Base-by-base conservation (phyloP, 2,888 invertebrate species). In the Lithosia quadra region DNA sequence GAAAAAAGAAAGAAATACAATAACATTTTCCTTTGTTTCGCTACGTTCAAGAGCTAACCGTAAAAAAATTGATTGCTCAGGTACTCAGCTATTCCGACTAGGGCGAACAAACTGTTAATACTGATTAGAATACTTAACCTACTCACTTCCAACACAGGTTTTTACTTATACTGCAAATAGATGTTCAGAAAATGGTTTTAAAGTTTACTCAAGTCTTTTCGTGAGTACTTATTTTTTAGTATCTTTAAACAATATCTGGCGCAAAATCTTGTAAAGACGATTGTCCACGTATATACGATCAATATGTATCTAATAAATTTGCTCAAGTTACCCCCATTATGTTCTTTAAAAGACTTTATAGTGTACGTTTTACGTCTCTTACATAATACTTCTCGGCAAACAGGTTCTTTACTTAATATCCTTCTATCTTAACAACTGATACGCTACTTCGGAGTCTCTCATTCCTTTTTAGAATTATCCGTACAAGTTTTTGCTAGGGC, bases 101-200 rank as follows among this genome's bases (percentile, higher is more conserved):
- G 59, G 58, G 61, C 34, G 24, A 60, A 69, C 70, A 78, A 72
- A 78, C 69, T 64, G 62, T 67, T 62, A 58, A 66, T 78, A 71
- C 63, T 77, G 69, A 66, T 75, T 73, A 24, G 57, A 62, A 67
- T 61, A 69, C 63, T 36, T 39, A 58, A 65, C 34, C 58, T 67
- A 68, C 55, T 68, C 67, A 58, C 73, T 67, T 65, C 65, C 53
- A 56, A 15, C 56, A 33, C 28, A 22, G 55, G 64, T 43, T 63
- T 73, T 67, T 36, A 68, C 24, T 61, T 57, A 64, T 64, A 56
- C 21, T 64, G 36, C 36, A 64, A 36, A 64, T 56, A 39, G 10
- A 2, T 39, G 56, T 64, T 18, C n/a, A 64, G 56, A 39, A 56
- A 64, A 39, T 15, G 24, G 10, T 55, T 39, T 55, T 34, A n/a